Base-by-base conservation (phyloP, 2,888 invertebrate species). In the Automeris io region DNA sequence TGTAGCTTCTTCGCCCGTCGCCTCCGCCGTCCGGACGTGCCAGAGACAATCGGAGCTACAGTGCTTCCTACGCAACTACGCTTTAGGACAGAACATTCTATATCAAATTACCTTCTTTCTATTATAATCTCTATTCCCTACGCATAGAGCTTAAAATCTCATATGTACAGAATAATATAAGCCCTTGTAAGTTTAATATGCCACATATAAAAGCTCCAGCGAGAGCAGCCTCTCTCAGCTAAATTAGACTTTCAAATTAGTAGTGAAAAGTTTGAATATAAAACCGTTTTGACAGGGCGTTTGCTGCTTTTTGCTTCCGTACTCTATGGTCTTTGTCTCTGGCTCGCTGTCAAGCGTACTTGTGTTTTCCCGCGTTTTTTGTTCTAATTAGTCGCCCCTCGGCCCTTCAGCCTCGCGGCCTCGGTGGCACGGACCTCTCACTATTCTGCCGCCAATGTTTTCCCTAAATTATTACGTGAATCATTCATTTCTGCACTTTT, bases 361-460 rank as follows among this genome's bases (percentile, higher is more conserved):
- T 79, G 70, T 82, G 79, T 82, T 79, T 80, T 81, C 80, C 81
- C 83, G 82, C 82, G 79, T 81, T 85, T 83, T 85, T 85, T 85
- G 85, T 83, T 83, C 79, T 83, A 85, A 85, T 85, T 85, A 83
- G 83, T 81, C 82, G 67, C 70, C 80, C 73, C 69, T 57, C 69
- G 61, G 67, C 70, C 67, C 73, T 75, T 77, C 70, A 74, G 67
- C 65, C 68, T 65, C 56, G 56, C 70, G 73, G 67, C 65, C 68
- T 65, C 56, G 56, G 60, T 47, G 55, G 51, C 49, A 45, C 26
- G 39, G 24, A 26, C 53, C 61, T 61, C 55, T 56, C 51, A 49
- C 57, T 51, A 52, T 53, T 56, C 54, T 51, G 64, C 56, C 59
- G 56, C 59, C 62, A 50, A 54, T 58, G 58, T 57, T 56, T 46